Base-by-base conservation (phyloP, 1,140 invertebrate genomes). In the Brachystomella parvula region DNA sequence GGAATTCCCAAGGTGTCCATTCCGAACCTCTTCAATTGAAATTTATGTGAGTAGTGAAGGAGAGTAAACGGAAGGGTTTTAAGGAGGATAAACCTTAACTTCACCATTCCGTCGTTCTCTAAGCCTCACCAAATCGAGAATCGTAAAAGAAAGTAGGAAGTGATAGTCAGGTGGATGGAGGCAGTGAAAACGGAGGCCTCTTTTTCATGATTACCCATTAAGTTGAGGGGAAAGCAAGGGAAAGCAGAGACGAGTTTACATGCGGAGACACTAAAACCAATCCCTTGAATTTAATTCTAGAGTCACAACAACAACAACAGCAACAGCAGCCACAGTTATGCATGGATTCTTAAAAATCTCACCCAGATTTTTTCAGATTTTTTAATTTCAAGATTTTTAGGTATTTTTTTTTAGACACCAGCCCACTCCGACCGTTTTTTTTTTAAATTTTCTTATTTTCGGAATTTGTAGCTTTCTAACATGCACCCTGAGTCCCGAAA, bases 201-300 rank as follows among this genome's bases (percentile, higher is more conserved):
- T 17, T 3, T 19, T 53, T 53, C 24, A 53, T 53, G 49, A 24
- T 53, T 24, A 53, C 49, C 12, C 15, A 53, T 12, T 53, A n/a
- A n/a, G n/a, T n/a, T n/a, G n/a, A n/a, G n/a, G n/a, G n/a, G 49
- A 44, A 44, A 44, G 39, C 49, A 53, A 26, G 49, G 49, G 24
- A 24, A 53, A 26, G 15, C 24, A 26, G 49, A 53, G 9, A 65
- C n/a, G n/a, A n/a, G n/a, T n/a, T n/a, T n/a, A n/a, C 61, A 73
- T 59, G 64, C 64, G 67, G 33, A 66, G 61, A 64, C 44, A 30
- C 63, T n/a, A n/a, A n/a, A n/a, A n/a, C n/a, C n/a, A n/a, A n/a
- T n/a, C n/a, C n/a, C n/a, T n/a, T n/a, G n/a, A n/a, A n/a, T n/a
- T n/a, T n/a, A n/a, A n/a, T n/a, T n/a, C n/a, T n/a, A n/a, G n/a